Evolutionary conservation across 2,797 vertebrate genomes (phyloP), one percentile per base, ranked within the genome.

Genomic region (Aeoliscus strigatus): DNA sequence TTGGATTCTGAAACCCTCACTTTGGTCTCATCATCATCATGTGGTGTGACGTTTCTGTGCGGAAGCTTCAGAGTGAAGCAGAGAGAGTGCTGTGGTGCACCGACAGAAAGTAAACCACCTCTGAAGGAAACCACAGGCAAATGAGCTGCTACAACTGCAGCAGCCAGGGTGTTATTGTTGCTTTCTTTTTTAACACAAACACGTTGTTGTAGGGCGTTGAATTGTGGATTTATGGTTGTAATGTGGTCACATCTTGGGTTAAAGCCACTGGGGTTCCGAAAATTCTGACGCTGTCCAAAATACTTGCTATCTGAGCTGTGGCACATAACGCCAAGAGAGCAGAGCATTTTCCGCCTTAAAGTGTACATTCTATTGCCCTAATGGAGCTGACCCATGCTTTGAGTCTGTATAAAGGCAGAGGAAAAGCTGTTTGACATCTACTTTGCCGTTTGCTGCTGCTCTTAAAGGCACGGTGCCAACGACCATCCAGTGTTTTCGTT

Each of bases 371-470:
- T 51, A 12, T 25, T 8, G 21, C 41, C 8, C 51, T 66, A 72
- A 75, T 71, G 59, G 58, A 62, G 51, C 53, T 37, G 17, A 47
- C 46, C 49, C 66, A 62, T 74, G 73, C 49, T 64, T 51, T 9
- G 47, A 59, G 30, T 37, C 55, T 35, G 61, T 40, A 49, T 61
- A 47, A 69, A 73, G 73, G 46, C 29, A 40, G 0, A 0, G 17
- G 42, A 51, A 57, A 70, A 62, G 54, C 67, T 59, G 59, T 62
- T 64, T 67, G 72, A 73, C 59, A 75, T 74, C 72, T 69, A 64
- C 55, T 29, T 8, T 41, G 62, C 45, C 39, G 62, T 52, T 72
- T 62, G 34, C 53, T n/a, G 29, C 6, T 0, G 21, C 57, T 51
- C 55, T 66, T 42, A 0, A 14, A 58, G 54, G 48, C 39, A 23